Conservation (phyloP, 2,113 vertebrate species). For the Dasyprocta punctata region DNA sequence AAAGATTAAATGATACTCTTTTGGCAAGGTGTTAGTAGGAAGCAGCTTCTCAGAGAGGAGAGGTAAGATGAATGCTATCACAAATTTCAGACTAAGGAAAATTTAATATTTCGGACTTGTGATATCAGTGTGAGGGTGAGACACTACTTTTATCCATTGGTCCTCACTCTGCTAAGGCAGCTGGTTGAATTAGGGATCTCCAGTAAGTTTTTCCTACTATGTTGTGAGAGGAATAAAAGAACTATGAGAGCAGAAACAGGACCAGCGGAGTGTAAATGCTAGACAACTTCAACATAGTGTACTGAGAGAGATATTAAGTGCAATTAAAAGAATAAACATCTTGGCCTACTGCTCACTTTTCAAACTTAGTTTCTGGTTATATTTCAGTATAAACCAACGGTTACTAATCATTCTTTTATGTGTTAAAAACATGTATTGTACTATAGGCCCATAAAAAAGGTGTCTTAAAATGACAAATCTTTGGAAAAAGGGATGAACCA, state of each 20-base stretch:
- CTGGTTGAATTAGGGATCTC: slow-evolving; percentile 65
- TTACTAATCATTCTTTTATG: slow-evolving; percentile 24
- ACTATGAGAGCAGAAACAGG: slow-evolving; percentile 58
- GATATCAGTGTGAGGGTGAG: slow-evolving; percentile 46
- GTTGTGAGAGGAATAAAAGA: slow-evolving; percentile 59
- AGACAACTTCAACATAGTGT: slow-evolving; percentile 25
- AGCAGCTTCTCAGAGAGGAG: slow-evolving; percentile 55
- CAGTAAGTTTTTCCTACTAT: slow-evolving; percentile 56
- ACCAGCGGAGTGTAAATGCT: slow-evolving; percentile 48
- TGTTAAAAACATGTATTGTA: slow-evolving; percentile 42
- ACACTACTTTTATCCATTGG: slow-evolving; percentile 56
- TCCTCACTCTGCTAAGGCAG: slow-evolving; percentile 74
- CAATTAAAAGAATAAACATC: slow-evolving; percentile 55
- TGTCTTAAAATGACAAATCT: slow-evolving; percentile 62
- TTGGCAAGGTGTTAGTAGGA: slow-evolving; percentile 7
- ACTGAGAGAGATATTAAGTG: slow-evolving; percentile 34
- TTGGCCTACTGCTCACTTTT: slow-evolving; percentile 79
- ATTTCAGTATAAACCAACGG: slow-evolving; percentile 61
- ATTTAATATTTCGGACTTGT: slow-evolving; percentile 57
- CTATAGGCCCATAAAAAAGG: slow-evolving; percentile 66
- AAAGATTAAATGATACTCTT: slow-evolving; percentile 56
- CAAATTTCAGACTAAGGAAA: slow-evolving; percentile 65
- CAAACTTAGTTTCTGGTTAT: slow-evolving; percentile 69
- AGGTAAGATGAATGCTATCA: slow-evolving; percentile 37
- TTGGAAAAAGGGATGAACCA: slow-evolving; percentile 52